Conservation (phyloP, 2,113 vertebrate genomes). For the Alectura lathami region DNA sequence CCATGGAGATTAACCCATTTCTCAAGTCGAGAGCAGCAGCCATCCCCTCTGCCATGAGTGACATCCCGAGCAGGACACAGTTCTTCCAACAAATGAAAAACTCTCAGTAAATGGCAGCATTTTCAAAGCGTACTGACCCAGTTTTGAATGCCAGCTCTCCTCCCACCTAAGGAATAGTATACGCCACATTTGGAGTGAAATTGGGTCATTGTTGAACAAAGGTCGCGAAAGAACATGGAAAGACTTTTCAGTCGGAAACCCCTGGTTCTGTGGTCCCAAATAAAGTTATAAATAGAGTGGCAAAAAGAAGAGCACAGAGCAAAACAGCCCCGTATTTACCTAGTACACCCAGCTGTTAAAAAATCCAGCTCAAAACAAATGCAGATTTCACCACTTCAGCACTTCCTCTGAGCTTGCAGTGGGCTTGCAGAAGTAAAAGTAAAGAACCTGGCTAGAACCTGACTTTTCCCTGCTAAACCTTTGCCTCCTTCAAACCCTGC, state of each 20-base stretch:
- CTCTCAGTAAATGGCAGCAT: slow-evolving; percentile 11
- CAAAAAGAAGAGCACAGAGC: background rate
- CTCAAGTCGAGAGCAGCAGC: background rate
- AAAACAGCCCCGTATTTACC: background rate
- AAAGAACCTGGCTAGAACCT: background rate
- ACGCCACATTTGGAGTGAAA: slow-evolving; percentile 15
- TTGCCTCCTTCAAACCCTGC: fast-evolving
- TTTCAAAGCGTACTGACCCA: slow-evolving; percentile 60
- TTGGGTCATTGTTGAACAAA: slow-evolving; percentile 56
- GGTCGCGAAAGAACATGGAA: slow-evolving; percentile 31
- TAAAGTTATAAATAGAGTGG: background rate
- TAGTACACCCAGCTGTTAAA: background rate
- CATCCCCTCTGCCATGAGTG: background rate
- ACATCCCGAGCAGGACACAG: background rate
- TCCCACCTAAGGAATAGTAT: slow-evolving; percentile 32
- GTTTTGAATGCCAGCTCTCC: slow-evolving; percentile 29
- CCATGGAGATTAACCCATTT: slow-evolving; percentile 33
- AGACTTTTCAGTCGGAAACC: slow-evolving; percentile 21
- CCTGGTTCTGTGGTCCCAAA: slow-evolving; percentile 21
- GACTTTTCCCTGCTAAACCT: background rate
- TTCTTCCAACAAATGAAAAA: background rate
- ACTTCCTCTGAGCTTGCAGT: background rate
- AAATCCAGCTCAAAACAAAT: background rate
- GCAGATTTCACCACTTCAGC: background rate
- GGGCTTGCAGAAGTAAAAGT: background rate